Evolutionary conservation across 2,797 vertebrate genomes (phyloP), one percentile per base, ranked within the genome.

Genomic region (Xenentodon cancila): DNA sequence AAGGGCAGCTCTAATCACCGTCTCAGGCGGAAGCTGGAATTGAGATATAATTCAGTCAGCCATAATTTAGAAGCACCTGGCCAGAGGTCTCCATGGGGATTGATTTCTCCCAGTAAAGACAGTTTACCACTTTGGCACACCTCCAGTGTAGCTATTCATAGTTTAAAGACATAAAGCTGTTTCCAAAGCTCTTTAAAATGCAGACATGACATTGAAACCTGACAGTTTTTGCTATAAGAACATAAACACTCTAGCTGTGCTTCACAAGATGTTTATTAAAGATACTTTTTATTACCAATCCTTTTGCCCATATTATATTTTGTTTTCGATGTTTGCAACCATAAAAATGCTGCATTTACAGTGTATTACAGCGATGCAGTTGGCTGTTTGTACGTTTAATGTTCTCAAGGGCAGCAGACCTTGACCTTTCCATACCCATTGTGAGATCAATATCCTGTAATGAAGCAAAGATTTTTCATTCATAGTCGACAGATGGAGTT

Each of bases 1-100:
- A 75, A 81, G 75, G 75, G 32, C 78, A 73, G 50, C 65, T 81
- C 13, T 68, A 71, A 88, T 89, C 77, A 67, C 62, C 2, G 72
- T 84, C 75, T 81, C 77, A 78, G 75, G 76, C 75, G 44, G 16
- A 3, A 48, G 85, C 62, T 30, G 17, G 53, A 84, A 83, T 80
- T 66, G 47, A 85, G 56, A 76, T 69, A 72, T 80, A 66, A 46
- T 42, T 68, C 52, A 54, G 54, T 66, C 11, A 5, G 57, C 44
- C 34, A 69, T 81, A 64, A 85, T 64, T 86, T 53, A 72, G 21
- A 59, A 34, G 46, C 18, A 17, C 12, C 15, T 0, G 6, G 20
- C 45, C 60, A 64, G 59, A 62, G 54, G 59, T 65, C 62, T 49
- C 46, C 11, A 25, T 20, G 37, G 63, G 58, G 34, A 64, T 64